Base-by-base conservation (phyloP, 1,140 invertebrate genomes). In the Nylanderia fulva region DNA sequence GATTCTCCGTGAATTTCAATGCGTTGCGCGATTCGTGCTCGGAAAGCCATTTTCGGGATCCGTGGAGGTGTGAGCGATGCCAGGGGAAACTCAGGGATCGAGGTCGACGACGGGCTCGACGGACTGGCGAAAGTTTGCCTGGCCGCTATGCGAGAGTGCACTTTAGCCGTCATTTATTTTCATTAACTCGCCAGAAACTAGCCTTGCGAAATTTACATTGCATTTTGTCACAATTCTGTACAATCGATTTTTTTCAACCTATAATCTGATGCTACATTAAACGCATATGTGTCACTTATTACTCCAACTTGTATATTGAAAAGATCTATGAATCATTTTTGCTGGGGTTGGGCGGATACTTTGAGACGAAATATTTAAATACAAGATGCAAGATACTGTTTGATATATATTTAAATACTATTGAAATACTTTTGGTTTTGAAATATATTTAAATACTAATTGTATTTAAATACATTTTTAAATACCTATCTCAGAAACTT, bases 1-100 rank as follows among this genome's bases (percentile, higher is more conserved):
- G 92, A 92, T 93, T 91, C 91, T 90, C 86, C 80, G 92, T 94
- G 94, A 94, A 94, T 94, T 94, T 94, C 93, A 94, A 94, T 94
- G 93, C 68, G 92, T 61, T 60, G 68, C 63, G 61, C 48, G 74
- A 88, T 90, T 93, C 94, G 93, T 94, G 93, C 92, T 86, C 87
- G 92, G 93, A 94, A 94, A 94, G 91, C 92, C 86, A 87, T 90
- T 90, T 87, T 85, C 82, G 21, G 58, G 36, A 21, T 29, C 45
- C 24, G 68, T 52, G 45, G 54, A 7, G 13, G 63, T 48, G 63
- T 48, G 52, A 27, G 21, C 27, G 45, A 56, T 45, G n/a, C n/a
- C n/a, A n/a, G 33, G 77, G 66, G 66, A 29, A 39, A 42, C 27
- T 54, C 61, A 69, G 11, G 42, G 52, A 61, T 52, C 29, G 52